Percentiles rank a stretch among this genome's conserved stretches.
Evolutionary conservation across 2,797 vertebrate species (phyloP).

Genomic region (Melanotaenia pygmaea): DNA sequence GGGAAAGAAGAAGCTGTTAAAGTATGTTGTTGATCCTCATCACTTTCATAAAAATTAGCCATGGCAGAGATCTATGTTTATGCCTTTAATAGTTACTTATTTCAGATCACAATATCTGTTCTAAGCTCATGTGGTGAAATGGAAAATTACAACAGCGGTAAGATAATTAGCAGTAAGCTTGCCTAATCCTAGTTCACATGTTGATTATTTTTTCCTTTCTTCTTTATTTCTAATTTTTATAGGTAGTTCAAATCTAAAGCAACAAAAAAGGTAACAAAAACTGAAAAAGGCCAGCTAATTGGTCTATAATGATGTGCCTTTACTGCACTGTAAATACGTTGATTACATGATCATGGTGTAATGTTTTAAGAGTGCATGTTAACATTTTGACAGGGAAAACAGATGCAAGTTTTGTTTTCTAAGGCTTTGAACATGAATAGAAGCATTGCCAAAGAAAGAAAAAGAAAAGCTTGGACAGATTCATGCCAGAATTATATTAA

Average conservation of each 20-base stretch:
- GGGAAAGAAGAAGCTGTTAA: background rate
- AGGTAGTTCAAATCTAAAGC: background rate
- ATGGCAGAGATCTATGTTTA: background rate
- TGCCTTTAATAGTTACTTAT: background rate
- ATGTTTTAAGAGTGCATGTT: background rate
- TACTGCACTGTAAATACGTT: background rate
- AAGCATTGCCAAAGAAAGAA: background rate
- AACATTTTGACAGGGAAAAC: background rate
- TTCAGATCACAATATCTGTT: background rate
- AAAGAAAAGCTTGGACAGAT: background rate
- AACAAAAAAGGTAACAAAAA: background rate
- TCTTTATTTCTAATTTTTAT: background rate
- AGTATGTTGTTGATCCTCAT: background rate
- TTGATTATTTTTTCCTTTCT: background rate
- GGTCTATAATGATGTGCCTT: background rate
- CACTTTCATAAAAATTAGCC: background rate
- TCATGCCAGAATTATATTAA: background rate
- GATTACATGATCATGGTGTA: background rate
- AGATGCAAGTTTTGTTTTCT: background rate
- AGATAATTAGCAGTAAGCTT: background rate
- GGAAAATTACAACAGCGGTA: background rate
- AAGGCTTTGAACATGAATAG: background rate
- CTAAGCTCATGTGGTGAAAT: background rate
- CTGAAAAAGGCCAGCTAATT: background rate
- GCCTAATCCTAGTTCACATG: background rate